phyloP scores from a whole-genome alignment of 2,797 vertebrate species.

The Poecile montanus region DNA sequence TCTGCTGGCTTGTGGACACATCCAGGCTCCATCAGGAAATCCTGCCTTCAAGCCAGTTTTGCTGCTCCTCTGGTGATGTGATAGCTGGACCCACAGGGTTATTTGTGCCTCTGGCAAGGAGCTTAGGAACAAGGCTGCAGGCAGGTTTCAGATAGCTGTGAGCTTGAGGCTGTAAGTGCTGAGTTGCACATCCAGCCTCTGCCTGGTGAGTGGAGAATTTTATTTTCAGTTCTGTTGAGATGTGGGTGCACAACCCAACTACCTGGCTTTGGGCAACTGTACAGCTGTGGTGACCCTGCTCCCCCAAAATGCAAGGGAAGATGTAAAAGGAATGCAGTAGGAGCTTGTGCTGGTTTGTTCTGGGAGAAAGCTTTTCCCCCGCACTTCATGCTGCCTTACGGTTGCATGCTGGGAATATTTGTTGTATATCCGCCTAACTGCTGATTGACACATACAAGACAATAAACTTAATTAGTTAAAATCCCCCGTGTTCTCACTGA shows the following conservation, averaged over 20 bases:
- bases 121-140: not conserved
- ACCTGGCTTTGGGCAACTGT: not conserved
- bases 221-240: not conserved
- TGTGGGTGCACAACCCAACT: not conserved
- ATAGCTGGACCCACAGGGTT: not conserved
- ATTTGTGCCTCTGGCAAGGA: slow-evolving; percentile 2
- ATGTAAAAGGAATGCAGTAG: not conserved
- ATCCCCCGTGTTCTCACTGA: not conserved
- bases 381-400: not conserved
- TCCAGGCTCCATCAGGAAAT: not conserved
- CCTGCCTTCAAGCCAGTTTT: not conserved
- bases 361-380: not conserved
- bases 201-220: fast-evolving
- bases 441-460: not conserved
- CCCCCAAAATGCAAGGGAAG: not conserved
- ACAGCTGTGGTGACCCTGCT: fast-evolving
- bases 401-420: not conserved
- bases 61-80: not conserved
- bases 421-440: not conserved
- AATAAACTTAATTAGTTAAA: not conserved
- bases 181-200: not conserved
- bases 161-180: not conserved
- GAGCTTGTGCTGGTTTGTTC: not conserved
- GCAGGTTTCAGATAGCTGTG: not conserved
- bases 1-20: not conserved